Evolutionary conservation across 2,113 vertebrate species (phyloP).

Genomic region (Progne subis): DNA sequence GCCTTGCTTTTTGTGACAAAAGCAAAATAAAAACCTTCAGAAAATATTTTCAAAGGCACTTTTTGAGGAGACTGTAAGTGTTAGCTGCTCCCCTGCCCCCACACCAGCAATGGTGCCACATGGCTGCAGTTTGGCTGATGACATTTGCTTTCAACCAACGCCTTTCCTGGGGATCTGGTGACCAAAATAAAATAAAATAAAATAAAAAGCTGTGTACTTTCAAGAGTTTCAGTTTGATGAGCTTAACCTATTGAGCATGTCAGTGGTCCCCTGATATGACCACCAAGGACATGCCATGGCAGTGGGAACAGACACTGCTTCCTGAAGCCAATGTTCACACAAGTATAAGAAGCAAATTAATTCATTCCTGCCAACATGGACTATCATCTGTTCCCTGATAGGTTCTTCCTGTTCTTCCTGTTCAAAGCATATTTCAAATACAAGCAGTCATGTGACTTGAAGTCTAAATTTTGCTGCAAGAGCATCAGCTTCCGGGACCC

Average conservation of each 20-base stretch:
- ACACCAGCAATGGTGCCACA: background rate
- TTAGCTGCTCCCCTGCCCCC: background rate
- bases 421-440: background rate
- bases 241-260: accelerated
- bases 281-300: background rate
- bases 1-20: conserved; percentile 3
- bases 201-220: background rate
- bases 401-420: background rate
- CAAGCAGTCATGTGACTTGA: background rate
- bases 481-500: background rate
- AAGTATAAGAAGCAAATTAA: background rate
- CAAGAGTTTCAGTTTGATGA: background rate
- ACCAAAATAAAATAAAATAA: background rate
- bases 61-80: background rate
- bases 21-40: conserved; percentile 18
- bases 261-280: accelerated
- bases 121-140: background rate
- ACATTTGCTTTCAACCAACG: background rate
- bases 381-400: background rate
- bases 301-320: background rate
- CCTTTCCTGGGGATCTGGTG: background rate
- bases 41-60: conserved; percentile 18
- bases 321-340: background rate
- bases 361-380: background rate
- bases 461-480: background rate